Base-by-base conservation (phyloP, 2,797 vertebrate genomes). In the Xerus rutilus region DNA sequence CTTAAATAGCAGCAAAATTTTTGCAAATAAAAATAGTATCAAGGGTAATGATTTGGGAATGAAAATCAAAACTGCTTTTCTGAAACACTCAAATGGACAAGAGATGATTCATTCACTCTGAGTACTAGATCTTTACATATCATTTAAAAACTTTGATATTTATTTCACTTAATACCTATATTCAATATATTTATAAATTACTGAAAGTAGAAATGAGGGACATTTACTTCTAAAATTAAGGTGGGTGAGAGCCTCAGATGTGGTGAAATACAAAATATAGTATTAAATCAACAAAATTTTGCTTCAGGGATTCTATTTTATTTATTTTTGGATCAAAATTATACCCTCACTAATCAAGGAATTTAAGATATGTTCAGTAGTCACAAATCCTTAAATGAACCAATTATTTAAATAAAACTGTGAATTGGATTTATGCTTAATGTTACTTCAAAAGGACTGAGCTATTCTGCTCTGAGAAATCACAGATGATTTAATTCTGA, bases 401-500 rank as follows among this genome's bases (percentile, higher is more conserved):
- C 86, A 20, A 79, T 81, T 92, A 15, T 74, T 84, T 91, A 93
- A 72, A 57, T 77, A 90, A 85, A 92, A 8, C 43, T 74, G 35
- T 77, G 52, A 62, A 69, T 47, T 77, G 18, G 18, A 65, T 86
- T 93, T 77, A 59, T 64, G 28, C 18, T 82, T 67, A 76, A 23
- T 47, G 67, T 76, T 52, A 74, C 70, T 67, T 96, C 25, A 85
- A 57, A 94, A 89, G 25, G 4, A 39, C 7, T 81, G 25, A 94
- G 47, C 84, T 52, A 91, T 88, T 92, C 94, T 76, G 65, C 47
- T 54, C 62, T 81, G 72, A 95, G 21, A 96, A 82, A 85, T 43
- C 65, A 74, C 1, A 86, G 28, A 62, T 81, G 6, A 94, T 57
- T 57, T 47, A 88, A 90, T 88, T 95, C 65, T 82, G 43, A 90